Conservation (phyloP, 2,888 invertebrate species). For the Plebejus melissa region DNA sequence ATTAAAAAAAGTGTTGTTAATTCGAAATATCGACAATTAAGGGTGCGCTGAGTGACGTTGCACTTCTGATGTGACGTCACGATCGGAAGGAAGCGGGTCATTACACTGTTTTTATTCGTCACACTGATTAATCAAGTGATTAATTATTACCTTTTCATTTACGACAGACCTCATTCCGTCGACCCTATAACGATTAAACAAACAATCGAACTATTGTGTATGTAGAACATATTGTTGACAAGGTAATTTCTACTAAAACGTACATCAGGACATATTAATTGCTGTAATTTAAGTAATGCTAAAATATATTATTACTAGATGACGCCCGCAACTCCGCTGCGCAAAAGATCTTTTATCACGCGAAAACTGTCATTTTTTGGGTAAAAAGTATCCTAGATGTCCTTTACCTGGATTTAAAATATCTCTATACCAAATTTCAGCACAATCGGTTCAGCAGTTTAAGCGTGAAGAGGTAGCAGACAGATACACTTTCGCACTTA, state of each 20-base stretch:
- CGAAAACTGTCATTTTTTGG: too few species aligned
- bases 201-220: slow-evolving; percentile 19
- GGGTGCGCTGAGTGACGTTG: slow-evolving; percentile 56
- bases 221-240: slow-evolving; percentile 11
- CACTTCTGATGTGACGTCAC: slow-evolving; percentile 73
- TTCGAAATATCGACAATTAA: slow-evolving; percentile 25
- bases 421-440: too few species aligned
- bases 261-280: slow-evolving; percentile 9
- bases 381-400: too few species aligned
- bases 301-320: not conserved
- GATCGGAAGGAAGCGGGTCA: slow-evolving; percentile 76
- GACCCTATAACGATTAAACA: slow-evolving; percentile 24
- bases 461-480: too few species aligned
- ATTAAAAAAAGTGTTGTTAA: slow-evolving; percentile 34
- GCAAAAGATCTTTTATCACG: too few species aligned
- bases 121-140: slow-evolving; percentile 78
- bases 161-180: slow-evolving; percentile 55
- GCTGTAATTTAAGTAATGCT: not conserved
- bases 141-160: slow-evolving; percentile 74
- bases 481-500: too few species aligned
- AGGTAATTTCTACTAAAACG: slow-evolving; percentile 12
- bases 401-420: too few species aligned
- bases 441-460: too few species aligned
- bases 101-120: slow-evolving; percentile 77
- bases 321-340: too few species aligned